Evolutionary conservation across 2,888 invertebrate species (phyloP).

Genomic region (Autographa pulchrina): DNA sequence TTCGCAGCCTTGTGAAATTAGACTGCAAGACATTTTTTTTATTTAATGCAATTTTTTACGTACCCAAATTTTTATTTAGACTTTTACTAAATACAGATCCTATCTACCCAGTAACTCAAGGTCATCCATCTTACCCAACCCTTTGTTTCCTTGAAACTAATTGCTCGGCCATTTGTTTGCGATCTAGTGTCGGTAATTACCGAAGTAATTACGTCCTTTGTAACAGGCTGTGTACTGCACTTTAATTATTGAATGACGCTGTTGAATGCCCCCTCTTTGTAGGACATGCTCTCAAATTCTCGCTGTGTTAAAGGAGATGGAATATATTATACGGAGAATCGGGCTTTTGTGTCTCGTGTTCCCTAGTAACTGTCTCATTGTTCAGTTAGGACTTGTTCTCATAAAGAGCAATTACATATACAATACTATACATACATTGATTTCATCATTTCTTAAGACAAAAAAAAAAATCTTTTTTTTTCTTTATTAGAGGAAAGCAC

Average conservation of each 20-base stretch:
- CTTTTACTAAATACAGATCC: not conserved
- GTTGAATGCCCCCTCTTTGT: constrained; percentile 40
- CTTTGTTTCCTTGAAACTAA: constrained; percentile 25
- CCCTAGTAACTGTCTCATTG: not conserved
- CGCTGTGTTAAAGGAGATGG: constrained; percentile 13
- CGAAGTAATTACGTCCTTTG: constrained; percentile 65
- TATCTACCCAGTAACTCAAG: constrained; percentile 27
- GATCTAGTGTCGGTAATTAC: constrained; percentile 61
- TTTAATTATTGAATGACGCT: constrained; percentile 62
- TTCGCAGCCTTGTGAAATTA: too few relatives aligned
- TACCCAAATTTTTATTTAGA: constrained; percentile 24
- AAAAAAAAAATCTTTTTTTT: too few relatives aligned
- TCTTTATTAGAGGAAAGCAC: too few relatives aligned
- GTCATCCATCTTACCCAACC: not conserved
- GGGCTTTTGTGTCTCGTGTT: not conserved
- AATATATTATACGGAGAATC: constrained; percentile 8
- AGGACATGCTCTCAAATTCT: constrained; percentile 40
- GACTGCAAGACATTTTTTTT: too few relatives aligned
- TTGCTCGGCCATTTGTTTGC: constrained; percentile 51
- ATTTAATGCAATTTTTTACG: constrained; percentile 6
- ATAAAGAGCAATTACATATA: too few relatives aligned
- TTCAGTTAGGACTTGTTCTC: too few relatives aligned
- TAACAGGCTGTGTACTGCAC: constrained; percentile 60
- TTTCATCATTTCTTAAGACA: too few relatives aligned
- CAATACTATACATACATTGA: too few relatives aligned